Conservation (phyloP, 1,140 invertebrate genomes). For the Halotydeus destructor region DNA sequence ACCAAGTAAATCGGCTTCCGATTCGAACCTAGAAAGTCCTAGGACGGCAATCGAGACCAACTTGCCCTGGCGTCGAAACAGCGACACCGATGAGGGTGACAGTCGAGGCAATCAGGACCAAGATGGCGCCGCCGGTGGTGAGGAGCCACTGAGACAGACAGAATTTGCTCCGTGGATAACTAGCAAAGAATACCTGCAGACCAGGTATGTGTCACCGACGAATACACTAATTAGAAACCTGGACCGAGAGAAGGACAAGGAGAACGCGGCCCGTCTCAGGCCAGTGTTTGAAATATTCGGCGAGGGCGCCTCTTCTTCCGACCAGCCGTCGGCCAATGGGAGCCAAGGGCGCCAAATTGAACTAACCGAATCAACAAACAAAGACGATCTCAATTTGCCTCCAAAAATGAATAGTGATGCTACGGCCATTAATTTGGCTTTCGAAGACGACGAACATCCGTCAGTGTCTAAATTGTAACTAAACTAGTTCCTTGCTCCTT, state of each 20-base stretch:
- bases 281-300: constrained; percentile 1
- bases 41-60: constrained; percentile 61
- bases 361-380: not conserved
- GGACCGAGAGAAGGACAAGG: not conserved
- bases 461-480: not conserved
- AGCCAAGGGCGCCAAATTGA: not conserved
- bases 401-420: not conserved
- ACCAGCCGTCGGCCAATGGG: not conserved
- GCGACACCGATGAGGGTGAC: constrained; percentile 29
- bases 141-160: constrained; percentile 43
- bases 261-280: not conserved
- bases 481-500: too few relatives aligned
- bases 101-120: too few relatives aligned
- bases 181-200: constrained; percentile 62
- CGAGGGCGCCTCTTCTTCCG: too few relatives aligned
- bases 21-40: constrained; percentile 18
- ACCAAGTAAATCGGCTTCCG: constrained; percentile 35
- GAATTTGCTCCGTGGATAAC: constrained; percentile 79
- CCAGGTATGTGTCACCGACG: constrained; percentile 72
- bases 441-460: not conserved
- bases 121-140: too few relatives aligned
- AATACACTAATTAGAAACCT: constrained; percentile 53
- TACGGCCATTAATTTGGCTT: not conserved
- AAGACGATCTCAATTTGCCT: not conserved
- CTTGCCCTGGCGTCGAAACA: constrained; percentile 65